Evolutionary conservation across 2,797 vertebrate genomes (phyloP).

Genomic region (Hylomyscus alleni): DNA sequence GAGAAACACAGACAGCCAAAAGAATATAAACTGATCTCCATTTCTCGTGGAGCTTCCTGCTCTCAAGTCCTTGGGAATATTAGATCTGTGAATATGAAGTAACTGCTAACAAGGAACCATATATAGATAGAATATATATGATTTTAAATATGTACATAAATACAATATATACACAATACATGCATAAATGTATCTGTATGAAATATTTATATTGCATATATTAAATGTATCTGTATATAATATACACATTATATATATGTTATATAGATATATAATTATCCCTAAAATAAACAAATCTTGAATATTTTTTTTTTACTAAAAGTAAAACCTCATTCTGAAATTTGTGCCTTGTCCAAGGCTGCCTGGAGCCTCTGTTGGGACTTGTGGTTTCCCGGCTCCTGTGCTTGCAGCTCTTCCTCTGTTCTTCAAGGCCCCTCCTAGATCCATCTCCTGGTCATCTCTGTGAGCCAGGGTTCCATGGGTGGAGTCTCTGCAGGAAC

Average conservation of each 20-base stretch:
- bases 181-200: not conserved
- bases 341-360: not conserved
- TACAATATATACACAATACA: not conserved
- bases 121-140: not conserved
- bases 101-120: not conserved
- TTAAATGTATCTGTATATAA: not conserved
- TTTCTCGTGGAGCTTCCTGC: too few species aligned
- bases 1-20: not conserved
- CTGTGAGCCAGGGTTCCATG: too few species aligned
- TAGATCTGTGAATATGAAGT: not conserved
- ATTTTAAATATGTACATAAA: not conserved
- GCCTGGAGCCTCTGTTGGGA: not conserved
- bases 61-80: not conserved
- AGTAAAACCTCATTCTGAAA: not conserved
- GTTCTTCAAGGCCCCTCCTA: fast-evolving
- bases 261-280: not conserved
- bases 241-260: not conserved
- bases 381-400: too few species aligned
- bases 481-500: not conserved
- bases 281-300: not conserved
- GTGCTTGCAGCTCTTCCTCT: not conserved
- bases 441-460: too few species aligned
- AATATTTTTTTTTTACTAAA: not conserved
- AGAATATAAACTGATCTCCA: too few species aligned
- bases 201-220: not conserved